Base-by-base conservation (phyloP, 2,888 invertebrate genomes). In the Netelia melanura region DNA sequence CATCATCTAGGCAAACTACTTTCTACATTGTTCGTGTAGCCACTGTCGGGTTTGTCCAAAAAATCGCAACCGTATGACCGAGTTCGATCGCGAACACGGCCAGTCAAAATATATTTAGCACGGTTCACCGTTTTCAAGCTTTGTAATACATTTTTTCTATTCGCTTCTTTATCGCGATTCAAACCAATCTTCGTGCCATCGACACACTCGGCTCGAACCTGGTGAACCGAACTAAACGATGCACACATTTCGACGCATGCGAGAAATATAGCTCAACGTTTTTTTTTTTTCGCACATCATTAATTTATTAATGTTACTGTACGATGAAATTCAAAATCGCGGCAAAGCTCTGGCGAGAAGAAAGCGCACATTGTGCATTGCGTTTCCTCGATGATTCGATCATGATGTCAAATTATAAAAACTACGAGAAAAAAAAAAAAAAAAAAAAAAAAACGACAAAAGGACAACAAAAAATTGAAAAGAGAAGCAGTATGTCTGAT, bases 31-130 rank as follows among this genome's bases (percentile, higher is more conserved):
- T 61, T 14, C 17, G 14, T 82, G n/a, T 77, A 54, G 48, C 23
- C 44, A 70, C 77, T 38, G 38, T 48, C 72, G 48, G 81, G 64
- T 77, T 56, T 54, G 56, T 65, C 74, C 17, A 17, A 78, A 58
- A 43, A 68, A 74, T 52, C 67, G 11, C 61, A 44, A 54, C 43
- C 61, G 58, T 62, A 64, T 56, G 61, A 56, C 48, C 70, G 58
- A 71, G 81, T 78, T 78, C 65, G 68, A 78, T 84, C 48, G 70
- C 58, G 58, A 56, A 52, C 76, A 71, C n/a, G 21, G 64, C 1
- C n/a, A 54, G 17, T 58, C 38, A 61, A 30, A 74, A 74, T 81
- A 78, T 78, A 78, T 81, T 84, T 70, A 84, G 56, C 67, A 70
- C 52, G 56, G 64, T 81, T 74, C 81, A 70, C 81, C 48, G 68